phyloP scores from a whole-genome alignment of 37 sponge, comb jelly and placozoan genomes.

The Cliona cf. orientalis region DNA sequence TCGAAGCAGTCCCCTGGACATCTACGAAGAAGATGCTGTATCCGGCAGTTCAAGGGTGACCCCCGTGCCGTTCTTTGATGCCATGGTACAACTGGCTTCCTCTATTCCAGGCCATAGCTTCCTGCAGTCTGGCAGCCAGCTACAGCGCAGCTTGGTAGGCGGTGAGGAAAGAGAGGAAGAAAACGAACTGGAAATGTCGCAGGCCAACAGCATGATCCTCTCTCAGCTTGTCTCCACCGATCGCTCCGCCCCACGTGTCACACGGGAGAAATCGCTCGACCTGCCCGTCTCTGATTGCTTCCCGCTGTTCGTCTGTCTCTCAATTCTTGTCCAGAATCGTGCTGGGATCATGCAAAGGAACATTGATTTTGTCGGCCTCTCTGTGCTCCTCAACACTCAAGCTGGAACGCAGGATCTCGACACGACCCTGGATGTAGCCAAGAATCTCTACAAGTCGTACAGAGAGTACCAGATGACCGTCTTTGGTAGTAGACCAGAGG shows the following conservation, averaged over 20 bases:
- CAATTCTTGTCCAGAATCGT: conserved; percentile 55
- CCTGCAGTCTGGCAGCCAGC: background rate
- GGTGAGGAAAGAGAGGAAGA: background rate
- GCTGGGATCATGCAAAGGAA: conserved; percentile 20
- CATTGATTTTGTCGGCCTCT: conserved; percentile 67
- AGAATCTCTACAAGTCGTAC: conserved; percentile 37
- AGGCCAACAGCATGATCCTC: conserved; percentile 2
- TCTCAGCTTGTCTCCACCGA: conserved; percentile 44
- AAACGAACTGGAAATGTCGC: background rate
- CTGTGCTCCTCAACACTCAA: conserved; percentile 52
- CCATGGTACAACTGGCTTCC: conserved; percentile 23
- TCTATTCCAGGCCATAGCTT: background rate
- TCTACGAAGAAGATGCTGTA: background rate
- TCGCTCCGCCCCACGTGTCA: conserved; percentile 30
- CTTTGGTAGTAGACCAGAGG: background rate
- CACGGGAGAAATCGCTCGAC: conserved; percentile 27
- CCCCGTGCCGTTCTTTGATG: conserved; percentile 43
- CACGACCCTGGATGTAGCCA: conserved; percentile 43
- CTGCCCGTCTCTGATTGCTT: conserved; percentile 40
- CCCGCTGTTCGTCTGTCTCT: conserved; percentile 67
- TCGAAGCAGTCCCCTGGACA: background rate
- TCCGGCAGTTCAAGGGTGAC: conserved; percentile 1
- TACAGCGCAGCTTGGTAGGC: background rate
- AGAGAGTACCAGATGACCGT: conserved; percentile 40
- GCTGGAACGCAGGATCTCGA: conserved; percentile 37